Evolutionary conservation across 2,888 invertebrate species (phyloP), one percentile per base, ranked within the genome.

Genomic region (Bombylius major): DNA sequence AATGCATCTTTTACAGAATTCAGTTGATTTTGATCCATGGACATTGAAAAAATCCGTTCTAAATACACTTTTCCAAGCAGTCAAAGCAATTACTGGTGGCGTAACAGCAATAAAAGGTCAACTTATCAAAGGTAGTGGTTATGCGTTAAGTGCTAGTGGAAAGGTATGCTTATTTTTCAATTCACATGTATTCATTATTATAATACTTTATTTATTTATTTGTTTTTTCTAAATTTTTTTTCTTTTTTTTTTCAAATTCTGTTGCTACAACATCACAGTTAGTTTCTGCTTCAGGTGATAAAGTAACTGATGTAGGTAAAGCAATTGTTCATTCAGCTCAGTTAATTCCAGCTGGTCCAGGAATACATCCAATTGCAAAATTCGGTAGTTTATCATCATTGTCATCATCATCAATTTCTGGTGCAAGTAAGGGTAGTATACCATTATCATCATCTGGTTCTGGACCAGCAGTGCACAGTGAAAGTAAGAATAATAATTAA

Each of bases 81-180:
- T 89, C 1, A 91, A 91, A 68, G 90, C 91, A 13, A 87, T 92
- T 60, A 87, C 89, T 9, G 91, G 91, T 11, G 89, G 90, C 51
- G 86, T 89, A 11, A 83, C 91, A 5, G 90, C 90, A 34, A 78
- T 90, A n/a, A 90, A 89, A 67, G 91, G 91, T 0, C 89, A 90
- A 70, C 76, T 92, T 36, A 85, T 91, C 64, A 90, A 90, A 75
- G 90, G 89, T 47, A 84, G 89, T 54, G 90, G 91, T 12, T 81
- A 82, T 64, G 70, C 82, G 23, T 72, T 84, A 33, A 78, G 80
- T 31, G 79, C 82, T 12, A 79, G 82, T 63, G 84, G 84, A 32
- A 79, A 79, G 66, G 66, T 67, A 61, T 60, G 46, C 9, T 3
- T 23, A 23, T 23, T 23, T 23, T 23, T 23, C 44, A 47, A 23